These are phyloP conservation scores for Chrysolina haemoptera DNA, from an alignment of 2,888 invertebrate species.

Conservation along the genomic window DNA sequence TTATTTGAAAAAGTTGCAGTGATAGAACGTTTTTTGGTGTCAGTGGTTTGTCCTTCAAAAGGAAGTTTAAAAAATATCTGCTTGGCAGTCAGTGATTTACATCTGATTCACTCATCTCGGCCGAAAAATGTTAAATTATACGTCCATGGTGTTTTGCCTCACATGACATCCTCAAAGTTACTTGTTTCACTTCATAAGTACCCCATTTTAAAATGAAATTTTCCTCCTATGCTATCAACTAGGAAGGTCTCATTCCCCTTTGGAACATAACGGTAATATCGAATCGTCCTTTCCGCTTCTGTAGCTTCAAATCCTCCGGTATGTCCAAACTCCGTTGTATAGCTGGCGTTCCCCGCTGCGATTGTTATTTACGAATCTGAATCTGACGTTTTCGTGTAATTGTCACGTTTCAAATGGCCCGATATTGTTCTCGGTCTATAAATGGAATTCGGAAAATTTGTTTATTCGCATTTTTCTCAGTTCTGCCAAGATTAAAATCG, in stretches of 20 bases:
- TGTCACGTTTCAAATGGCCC: conserved; percentile 61
- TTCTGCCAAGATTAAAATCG: conserved; percentile 26
- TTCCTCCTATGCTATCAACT: no score
- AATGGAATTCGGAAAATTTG: conserved; percentile 41
- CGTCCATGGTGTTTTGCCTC: no score
- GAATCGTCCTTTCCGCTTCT: conserved; percentile 3
- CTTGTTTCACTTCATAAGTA: no score
- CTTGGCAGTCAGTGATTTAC: no score
- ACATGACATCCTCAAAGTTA: no score
- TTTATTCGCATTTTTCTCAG: conserved; percentile 21
- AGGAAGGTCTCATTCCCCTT: background rate
- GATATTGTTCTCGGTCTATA: conserved; percentile 41
- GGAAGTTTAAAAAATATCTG: no score
- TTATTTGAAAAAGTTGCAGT: no score
- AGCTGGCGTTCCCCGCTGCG: conserved; percentile 52
- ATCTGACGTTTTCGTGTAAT: conserved; percentile 63
- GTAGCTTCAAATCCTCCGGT: background rate
- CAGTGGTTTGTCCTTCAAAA: no score
- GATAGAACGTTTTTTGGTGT: no score
- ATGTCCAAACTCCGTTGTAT: conserved; percentile 24
- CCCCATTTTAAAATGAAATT: no score
- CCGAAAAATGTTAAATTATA: no score
- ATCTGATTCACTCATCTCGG: no score
- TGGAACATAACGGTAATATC: conserved; percentile 1
- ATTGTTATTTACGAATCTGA: conserved; percentile 61